Base-by-base conservation (phyloP, 1,140 invertebrate species). In the Teleopsis dalmanni region DNA sequence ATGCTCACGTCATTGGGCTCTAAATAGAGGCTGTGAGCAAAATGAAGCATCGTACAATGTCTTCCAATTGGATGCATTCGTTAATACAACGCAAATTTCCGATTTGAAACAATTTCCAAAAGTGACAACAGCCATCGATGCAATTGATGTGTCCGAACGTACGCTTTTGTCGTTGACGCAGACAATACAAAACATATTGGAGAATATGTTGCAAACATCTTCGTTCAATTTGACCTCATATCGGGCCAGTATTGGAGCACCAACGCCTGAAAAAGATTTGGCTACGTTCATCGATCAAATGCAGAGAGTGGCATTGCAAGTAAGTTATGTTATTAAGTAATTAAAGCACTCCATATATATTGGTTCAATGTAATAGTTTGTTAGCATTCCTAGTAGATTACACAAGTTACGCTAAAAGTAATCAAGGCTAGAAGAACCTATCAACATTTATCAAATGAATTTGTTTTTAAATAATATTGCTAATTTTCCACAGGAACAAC, bases 231-330 rank as follows among this genome's bases (percentile, higher is more conserved):
- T 87, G 18, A 82, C 83, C 4, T 75, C 75, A 42, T 81, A 84
- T 54, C 79, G 84, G 53, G 61, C 54, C 14, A 73, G 77, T 47
- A 74, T 78, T 41, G 78, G 77, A 47, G 78, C 78, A n/a, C 76
- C 81, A n/a, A 75, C 87, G 34, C 76, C 83, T 7, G 78, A 77
- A 36, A 84, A 81, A 60, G 85, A 88, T 65, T 64, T 88, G 34
- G 78, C 76, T 34, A 81, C 83, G 2, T 75, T 88, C 42, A 78
- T 83, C 13, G 81, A 87, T 60, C 85, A 88, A 63, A 70, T 88
- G 47, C 80, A 85, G 50, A 82, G 80, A 51, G 78, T 88, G 23
- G 81, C 82, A 3, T 76, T 81, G 25, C 83, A 87, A 72, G 75
- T 88, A 56, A 76, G 50, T 36, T n/a, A 19, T 11, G 41, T 42